These are phyloP conservation scores for Tauraco hartlaubi DNA, from an alignment of 2,797 vertebrate species.

Conservation along the genomic window DNA sequence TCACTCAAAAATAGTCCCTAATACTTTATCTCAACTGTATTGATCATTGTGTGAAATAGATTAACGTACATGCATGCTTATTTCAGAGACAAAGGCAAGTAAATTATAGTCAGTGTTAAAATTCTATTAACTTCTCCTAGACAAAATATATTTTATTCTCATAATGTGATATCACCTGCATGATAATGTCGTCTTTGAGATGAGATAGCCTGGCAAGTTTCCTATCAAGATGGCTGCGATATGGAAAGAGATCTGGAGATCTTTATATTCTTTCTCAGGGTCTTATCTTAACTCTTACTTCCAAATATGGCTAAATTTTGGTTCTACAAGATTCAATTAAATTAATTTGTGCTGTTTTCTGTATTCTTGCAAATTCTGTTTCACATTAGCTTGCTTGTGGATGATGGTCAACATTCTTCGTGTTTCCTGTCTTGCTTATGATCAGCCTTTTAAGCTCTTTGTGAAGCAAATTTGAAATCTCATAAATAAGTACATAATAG, in stretches of 20 bases:
- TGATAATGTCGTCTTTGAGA: background rate
- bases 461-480: background rate
- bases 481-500: background rate
- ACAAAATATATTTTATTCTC: background rate
- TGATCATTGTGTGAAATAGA: background rate
- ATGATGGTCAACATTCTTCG: background rate
- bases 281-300: background rate
- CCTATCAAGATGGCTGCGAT: background rate
- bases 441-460: background rate
- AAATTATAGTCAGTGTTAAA: background rate
- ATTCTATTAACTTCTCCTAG: background rate
- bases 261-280: background rate
- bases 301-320: background rate
- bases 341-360: slow-evolving; percentile 11
- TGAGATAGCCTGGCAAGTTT: background rate
- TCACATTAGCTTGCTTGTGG: slow-evolving; percentile 26
- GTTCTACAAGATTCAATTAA: background rate
- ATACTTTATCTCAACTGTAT: background rate
- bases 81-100: background rate
- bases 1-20: background rate
- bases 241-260: background rate
- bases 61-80: background rate
- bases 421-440: slow-evolving; percentile 55
- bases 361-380: slow-evolving; percentile 43
- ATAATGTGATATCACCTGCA: background rate